A percentile compares a stretch with the other conserved stretches of the same genome.
Conservation (phyloP, 2,797 vertebrate genomes). For the Semotilus atromaculatus region DNA sequence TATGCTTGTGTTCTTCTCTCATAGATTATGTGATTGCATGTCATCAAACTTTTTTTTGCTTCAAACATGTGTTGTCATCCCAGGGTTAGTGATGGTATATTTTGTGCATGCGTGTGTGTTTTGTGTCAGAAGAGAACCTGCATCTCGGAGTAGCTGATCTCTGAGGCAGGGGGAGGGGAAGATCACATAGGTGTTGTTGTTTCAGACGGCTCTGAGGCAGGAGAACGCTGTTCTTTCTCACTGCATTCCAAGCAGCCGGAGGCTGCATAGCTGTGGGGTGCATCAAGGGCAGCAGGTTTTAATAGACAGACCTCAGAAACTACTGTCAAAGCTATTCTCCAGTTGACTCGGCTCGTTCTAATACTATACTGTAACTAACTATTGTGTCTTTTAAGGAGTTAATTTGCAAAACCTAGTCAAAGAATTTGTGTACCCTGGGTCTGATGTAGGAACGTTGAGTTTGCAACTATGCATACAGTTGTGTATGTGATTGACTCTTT, state of each 20-base stretch:
- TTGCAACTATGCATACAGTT: not conserved
- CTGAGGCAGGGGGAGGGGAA: conserved; percentile 30
- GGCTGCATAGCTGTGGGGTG: conserved; percentile 36
- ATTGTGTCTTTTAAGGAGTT: not conserved
- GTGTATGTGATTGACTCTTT: too few species aligned
- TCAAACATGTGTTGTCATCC: not conserved
- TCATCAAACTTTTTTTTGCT: not conserved
- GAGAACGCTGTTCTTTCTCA: conserved; percentile 36
- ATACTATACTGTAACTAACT: not conserved
- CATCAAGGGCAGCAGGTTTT: conserved; percentile 34
- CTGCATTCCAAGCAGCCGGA: conserved; percentile 43
- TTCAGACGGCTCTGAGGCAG: conserved; percentile 27
- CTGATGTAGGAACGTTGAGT: not conserved
- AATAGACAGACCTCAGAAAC: conserved; percentile 14
- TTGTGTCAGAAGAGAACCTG: conserved; percentile 53
- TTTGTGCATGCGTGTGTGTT: not conserved
- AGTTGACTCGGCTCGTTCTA: not conserved
- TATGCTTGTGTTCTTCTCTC: not conserved
- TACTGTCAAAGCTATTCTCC: not conserved
- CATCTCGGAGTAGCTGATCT: conserved; percentile 1
- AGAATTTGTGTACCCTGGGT: not conserved
- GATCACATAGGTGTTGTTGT: conserved; percentile 33
- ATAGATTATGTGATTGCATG: conserved; percentile 24
- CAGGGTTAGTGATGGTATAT: not conserved
- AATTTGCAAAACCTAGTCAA: not conserved